Percentiles rank a stretch among this genome's conserved stretches.
Conservation (phyloP, 1,140 invertebrate genomes). For the Sinonovacula constricta region DNA sequence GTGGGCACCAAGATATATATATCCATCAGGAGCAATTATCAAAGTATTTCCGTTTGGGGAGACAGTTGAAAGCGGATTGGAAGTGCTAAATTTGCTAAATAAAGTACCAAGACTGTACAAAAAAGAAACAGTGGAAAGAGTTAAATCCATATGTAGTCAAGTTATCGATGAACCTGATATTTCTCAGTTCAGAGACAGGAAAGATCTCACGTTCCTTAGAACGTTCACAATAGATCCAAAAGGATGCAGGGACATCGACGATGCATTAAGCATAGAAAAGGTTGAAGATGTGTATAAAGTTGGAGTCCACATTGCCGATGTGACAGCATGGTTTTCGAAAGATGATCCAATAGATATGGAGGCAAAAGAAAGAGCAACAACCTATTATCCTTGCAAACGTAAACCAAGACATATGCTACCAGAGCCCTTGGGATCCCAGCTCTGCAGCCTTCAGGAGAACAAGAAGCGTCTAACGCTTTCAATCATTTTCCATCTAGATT, state of each 20-base stretch:
- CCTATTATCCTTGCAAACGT: conserved; percentile 69
- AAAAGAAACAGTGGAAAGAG: conserved; percentile 11
- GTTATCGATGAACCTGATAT: conserved; percentile 20
- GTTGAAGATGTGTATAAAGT: conserved; percentile 52
- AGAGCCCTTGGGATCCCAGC: conserved; percentile 71
- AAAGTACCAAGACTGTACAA: conserved; percentile 36
- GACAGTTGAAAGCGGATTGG: conserved; percentile 17
- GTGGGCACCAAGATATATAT: too few species aligned
- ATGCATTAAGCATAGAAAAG: conserved; percentile 88
- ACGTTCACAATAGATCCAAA: conserved; percentile 97
- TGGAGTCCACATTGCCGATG: conserved; percentile 77
- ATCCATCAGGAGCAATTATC: conserved; percentile 40
- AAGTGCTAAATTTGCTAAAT: conserved; percentile 28
- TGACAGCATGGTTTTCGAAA: conserved; percentile 69
- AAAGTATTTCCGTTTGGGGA: conserved; percentile 20
- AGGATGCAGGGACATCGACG: conserved; percentile 98
- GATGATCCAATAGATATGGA: conserved; percentile 68
- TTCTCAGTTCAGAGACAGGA: conserved; percentile 74
- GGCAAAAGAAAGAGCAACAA: conserved; percentile 67
- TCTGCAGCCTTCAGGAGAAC: conserved; percentile 76
- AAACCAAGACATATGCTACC: conserved; percentile 77
- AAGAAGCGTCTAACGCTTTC: conserved; percentile 67
- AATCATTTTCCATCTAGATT: conserved; percentile 60
- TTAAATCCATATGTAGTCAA: neutral
- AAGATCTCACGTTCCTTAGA: conserved; percentile 82